These are phyloP conservation scores for Alligator sinensis DNA, from an alignment of 2,113 vertebrate species.

Conservation along the genomic window DNA sequence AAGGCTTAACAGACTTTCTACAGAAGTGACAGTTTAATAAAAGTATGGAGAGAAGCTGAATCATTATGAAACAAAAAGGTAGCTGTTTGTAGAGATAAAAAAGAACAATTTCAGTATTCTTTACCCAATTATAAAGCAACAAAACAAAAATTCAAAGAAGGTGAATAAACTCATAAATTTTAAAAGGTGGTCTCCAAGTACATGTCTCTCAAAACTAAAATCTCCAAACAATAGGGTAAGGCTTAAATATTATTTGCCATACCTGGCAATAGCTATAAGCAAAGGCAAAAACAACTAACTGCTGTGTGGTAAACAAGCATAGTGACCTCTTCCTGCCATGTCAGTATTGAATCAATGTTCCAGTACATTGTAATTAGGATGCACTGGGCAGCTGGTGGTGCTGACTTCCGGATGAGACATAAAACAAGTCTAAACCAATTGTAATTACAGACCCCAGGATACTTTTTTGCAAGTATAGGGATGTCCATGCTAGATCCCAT, in stretches of 20 bases:
- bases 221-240: neutral
- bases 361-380: fast-evolving
- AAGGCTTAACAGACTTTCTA: neutral
- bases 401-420: neutral
- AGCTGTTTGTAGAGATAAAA: neutral
- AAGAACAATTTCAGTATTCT: neutral
- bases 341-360: neutral
- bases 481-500: neutral
- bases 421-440: neutral
- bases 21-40: neutral
- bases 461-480: neutral
- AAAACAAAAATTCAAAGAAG: neutral
- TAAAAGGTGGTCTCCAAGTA: neutral
- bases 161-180: neutral
- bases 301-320: neutral
- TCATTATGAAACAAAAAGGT: neutral
- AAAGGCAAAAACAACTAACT: neutral
- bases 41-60: neutral
- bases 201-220: neutral
- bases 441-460: neutral
- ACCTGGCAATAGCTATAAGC: neutral
- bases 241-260: neutral
- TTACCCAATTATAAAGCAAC: neutral
- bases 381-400: neutral
- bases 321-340: fast-evolving